Conservation (phyloP, 2,113 vertebrate genomes). For the Phyllostomus discolor region DNA sequence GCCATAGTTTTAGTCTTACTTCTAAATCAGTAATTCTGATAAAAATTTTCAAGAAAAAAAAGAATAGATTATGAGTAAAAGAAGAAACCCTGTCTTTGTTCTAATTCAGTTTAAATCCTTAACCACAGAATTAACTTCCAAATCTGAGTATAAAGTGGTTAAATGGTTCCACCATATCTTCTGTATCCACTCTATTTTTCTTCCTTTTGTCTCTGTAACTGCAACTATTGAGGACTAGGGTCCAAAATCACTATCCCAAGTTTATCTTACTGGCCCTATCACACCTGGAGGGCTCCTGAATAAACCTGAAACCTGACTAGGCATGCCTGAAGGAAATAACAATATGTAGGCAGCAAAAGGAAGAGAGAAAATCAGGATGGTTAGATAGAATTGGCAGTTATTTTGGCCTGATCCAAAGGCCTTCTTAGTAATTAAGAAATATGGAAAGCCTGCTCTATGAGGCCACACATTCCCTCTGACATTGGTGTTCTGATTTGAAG, state of each 20-base stretch:
- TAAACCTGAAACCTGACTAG: not conserved
- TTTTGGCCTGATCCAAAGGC: not conserved
- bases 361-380: not conserved
- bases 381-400: not conserved
- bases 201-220: not conserved
- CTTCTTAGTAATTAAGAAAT: not conserved
- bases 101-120: not conserved
- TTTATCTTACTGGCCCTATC: not conserved
- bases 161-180: not conserved
- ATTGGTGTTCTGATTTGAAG: not conserved
- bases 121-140: not conserved
- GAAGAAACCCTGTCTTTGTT: not conserved
- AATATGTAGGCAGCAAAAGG: not conserved
- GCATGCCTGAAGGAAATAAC: not conserved
- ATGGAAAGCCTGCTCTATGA: not conserved
- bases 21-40: not conserved
- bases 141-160: not conserved
- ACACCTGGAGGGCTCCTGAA: not conserved
- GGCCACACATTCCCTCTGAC: not conserved
- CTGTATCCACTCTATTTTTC: not conserved
- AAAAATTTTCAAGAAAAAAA: not conserved
- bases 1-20: not conserved
- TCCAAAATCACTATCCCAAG: not conserved
- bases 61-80: not conserved
- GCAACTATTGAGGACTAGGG: not conserved